Conservation (phyloP, 2,113 vertebrate species). For the human region DNA sequence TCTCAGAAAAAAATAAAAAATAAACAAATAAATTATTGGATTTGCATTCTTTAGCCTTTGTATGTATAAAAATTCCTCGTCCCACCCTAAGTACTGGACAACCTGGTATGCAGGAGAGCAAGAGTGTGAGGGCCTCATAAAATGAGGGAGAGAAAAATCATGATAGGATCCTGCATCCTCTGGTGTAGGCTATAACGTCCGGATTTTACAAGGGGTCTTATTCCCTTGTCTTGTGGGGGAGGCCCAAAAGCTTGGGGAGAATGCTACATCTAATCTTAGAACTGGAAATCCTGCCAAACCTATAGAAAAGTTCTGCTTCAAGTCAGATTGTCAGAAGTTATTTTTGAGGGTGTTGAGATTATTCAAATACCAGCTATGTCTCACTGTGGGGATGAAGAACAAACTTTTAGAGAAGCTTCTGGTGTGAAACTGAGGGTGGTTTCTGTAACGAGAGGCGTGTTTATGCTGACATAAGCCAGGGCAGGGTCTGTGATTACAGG, state of each 20-base stretch:
- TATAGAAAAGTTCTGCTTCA: conserved; percentile 8
- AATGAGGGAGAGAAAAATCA: not conserved
- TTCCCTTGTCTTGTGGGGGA: not conserved
- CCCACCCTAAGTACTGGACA: not conserved
- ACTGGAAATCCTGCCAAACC: conserved; percentile 40
- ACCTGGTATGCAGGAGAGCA: not conserved
- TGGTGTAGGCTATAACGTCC: not conserved
- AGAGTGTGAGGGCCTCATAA: not conserved
- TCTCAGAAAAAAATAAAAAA: too few species aligned
- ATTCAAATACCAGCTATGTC: conserved; percentile 52
- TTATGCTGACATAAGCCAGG: conserved; percentile 56
- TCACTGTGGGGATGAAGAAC: conserved; percentile 14
- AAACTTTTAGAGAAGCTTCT: conserved; percentile 4
- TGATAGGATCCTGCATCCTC: not conserved
- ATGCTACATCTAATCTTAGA: conserved; percentile 11
- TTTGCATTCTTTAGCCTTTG: conserved; percentile 1
- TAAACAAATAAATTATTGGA: not conserved
- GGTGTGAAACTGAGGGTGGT: conserved; percentile 48
- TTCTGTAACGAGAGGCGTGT: not conserved
- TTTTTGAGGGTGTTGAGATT: conserved; percentile 50
- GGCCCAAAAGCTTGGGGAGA: not conserved
- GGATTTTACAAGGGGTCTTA: not conserved
- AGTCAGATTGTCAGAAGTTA: conserved; percentile 39
- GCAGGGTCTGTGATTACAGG: not conserved
- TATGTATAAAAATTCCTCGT: not conserved